A percentile compares a stretch with the other conserved stretches of the same genome.
phyloP scores from a whole-genome alignment of 2,797 vertebrate species.

The Pipistrellus pygmaeus region DNA sequence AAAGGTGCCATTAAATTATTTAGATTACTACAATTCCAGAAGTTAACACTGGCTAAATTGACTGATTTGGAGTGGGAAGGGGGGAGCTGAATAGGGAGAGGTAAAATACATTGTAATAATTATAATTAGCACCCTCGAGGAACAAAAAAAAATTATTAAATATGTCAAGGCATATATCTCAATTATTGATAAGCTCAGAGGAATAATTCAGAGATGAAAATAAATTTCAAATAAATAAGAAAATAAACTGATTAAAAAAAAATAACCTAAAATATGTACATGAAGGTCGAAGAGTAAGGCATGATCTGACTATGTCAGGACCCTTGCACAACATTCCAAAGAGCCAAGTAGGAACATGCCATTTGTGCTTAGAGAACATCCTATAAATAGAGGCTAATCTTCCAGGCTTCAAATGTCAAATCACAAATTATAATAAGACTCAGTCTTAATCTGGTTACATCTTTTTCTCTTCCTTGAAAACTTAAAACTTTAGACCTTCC shows the following conservation, averaged over 20 bases:
- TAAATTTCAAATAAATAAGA: conserved; percentile 19
- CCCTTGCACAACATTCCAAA: background rate
- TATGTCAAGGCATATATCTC: background rate
- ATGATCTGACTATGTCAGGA: background rate
- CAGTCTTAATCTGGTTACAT: background rate
- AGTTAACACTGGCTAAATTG: background rate
- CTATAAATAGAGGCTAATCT: conserved; percentile 59
- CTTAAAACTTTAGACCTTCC: background rate
- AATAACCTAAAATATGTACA: background rate
- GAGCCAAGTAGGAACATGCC: background rate
- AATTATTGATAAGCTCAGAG: background rate
- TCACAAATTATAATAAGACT: background rate
- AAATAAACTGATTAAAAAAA: conserved; percentile 6
- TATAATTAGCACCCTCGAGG: background rate
- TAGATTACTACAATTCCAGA: conserved; percentile 23
- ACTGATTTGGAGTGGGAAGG: background rate
- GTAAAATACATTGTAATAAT: background rate
- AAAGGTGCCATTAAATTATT: background rate
- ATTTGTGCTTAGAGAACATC: background rate
- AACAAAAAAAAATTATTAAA: conserved; percentile 22
- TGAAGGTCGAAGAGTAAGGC: background rate
- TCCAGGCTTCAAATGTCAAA: background rate
- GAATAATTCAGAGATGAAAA: background rate
- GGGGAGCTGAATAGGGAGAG: background rate
- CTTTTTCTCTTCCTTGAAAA: background rate